Base-by-base conservation (phyloP, 2,113 vertebrate genomes). In the Barbus barbus region DNA sequence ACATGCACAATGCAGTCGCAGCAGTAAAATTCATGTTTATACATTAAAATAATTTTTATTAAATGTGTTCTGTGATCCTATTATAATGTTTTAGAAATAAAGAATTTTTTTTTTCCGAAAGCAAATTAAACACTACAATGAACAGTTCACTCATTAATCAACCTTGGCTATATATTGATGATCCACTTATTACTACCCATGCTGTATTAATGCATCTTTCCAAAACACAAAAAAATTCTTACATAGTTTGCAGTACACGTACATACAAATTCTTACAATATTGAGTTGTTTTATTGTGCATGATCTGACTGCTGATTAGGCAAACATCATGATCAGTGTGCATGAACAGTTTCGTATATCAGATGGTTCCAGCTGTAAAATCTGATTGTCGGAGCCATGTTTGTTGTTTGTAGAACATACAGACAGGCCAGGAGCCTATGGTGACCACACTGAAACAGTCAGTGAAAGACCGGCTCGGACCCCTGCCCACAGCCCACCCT, bases 391-490 rank as follows among this genome's bases (percentile, higher is more conserved):
- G 3, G 77, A n/a, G 67, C 1, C 13, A 6, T 28, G 4, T 33
- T 69, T 81, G 58, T 51, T 89, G 73, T 44, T 83, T 86, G 85
- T 72, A 96, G 92, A 94, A 89, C 63, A 89, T 93, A 38, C 95
- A 95, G 77, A 90, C 93, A 26, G 89, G 94, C 83, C 93, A 91
- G 89, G 95, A 96, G 63, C 91, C 94, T 22, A 84, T 88, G 83
- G 92, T 95, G 53, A 93, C 96, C 0, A 89, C 94, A 80, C 91
- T 96, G 83, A 99, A 98, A 87, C 97, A 98, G 87, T 99, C 98
- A 0, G 96, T 99, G 78, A 99, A 99, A 92, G 97, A 99, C 81
- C 95, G 97, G 11, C 93, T 99, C 0, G 97, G 97, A 79, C 97
- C 98, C 0, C 93, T 98, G 72, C 95, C 97, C 86, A 91, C 94